These are phyloP conservation scores for Malurus alboscapulatus DNA, from an alignment of 2,113 vertebrate species.

Conservation along the genomic window DNA sequence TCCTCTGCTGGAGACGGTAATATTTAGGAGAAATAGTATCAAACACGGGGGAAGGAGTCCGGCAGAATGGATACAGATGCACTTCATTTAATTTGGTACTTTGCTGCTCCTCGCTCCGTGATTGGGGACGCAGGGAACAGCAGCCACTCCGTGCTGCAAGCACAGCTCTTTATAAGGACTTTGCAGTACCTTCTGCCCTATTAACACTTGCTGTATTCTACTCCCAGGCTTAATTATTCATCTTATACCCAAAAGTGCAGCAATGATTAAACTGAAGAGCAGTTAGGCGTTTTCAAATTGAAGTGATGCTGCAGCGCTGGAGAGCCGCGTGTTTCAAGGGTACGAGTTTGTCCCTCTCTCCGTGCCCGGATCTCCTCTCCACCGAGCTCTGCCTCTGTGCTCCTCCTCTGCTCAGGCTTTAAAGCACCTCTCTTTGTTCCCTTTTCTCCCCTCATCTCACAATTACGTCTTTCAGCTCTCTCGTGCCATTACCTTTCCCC, in stretches of 20 bases:
- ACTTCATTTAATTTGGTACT: slow-evolving; percentile 44
- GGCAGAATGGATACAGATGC: background rate
- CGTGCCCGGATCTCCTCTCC: background rate
- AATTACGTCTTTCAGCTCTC: background rate
- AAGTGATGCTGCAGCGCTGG: background rate
- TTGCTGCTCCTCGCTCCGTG: background rate
- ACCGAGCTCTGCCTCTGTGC: background rate
- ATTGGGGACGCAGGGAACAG: background rate
- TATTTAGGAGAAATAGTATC: background rate
- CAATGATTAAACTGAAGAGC: slow-evolving; percentile 62
- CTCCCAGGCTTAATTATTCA: slow-evolving; percentile 66
- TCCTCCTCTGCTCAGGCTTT: background rate
- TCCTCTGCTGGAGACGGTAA: background rate
- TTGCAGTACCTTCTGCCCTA: slow-evolving; percentile 53
- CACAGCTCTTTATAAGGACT: slow-evolving; percentile 52
- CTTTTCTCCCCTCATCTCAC: background rate
- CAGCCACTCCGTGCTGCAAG: slow-evolving; percentile 36
- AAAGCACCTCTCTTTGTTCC: background rate
- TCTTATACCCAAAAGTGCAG: slow-evolving; percentile 59
- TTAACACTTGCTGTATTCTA: slow-evolving; percentile 56
- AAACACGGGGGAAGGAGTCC: background rate
- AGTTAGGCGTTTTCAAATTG: slow-evolving; percentile 39
- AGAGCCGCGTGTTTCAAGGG: background rate
- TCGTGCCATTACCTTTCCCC: slow-evolving; percentile 4
- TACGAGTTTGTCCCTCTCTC: slow-evolving; percentile 5